Conservation (phyloP, 2,888 invertebrate genomes). For the Athalia circularis region DNA sequence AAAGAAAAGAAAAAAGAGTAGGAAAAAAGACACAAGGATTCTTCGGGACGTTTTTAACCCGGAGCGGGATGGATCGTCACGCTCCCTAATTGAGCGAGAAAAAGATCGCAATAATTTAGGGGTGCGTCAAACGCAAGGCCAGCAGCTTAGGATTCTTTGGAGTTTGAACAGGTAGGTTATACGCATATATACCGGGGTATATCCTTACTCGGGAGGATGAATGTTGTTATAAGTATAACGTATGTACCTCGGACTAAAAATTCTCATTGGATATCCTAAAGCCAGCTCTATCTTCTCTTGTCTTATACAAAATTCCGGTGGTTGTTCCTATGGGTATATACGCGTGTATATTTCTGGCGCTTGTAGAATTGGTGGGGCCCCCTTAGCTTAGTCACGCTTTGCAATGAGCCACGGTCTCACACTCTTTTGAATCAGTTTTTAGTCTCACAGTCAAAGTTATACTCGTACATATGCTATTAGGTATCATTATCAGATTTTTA, state of each 20-base stretch:
- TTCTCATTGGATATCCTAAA: too few relatives aligned
- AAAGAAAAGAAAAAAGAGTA: too few relatives aligned
- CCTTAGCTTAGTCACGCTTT: conserved; percentile 67
- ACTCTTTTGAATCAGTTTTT: conserved; percentile 32
- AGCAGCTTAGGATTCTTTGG: background rate
- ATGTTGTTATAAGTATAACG: too few relatives aligned
- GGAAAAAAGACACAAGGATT: background rate
- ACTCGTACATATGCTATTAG: conserved; percentile 61
- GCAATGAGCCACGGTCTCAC: conserved; percentile 62
- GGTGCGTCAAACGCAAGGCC: conserved; percentile 46
- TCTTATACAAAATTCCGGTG: too few relatives aligned
- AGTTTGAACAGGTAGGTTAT: too few relatives aligned
- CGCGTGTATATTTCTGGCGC: conserved; percentile 21
- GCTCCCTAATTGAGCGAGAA: conserved; percentile 65
- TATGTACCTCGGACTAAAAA: too few relatives aligned
- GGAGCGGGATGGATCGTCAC: conserved; percentile 58
- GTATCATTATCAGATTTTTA: conserved; percentile 68
- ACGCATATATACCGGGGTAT: too few relatives aligned
- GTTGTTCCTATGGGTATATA: background rate
- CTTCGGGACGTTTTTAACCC: conserved; percentile 2
- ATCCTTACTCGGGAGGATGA: too few relatives aligned
- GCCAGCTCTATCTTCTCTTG: too few relatives aligned
- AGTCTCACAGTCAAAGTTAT: conserved; percentile 20
- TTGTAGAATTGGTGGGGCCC: conserved; percentile 55
- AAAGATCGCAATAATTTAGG: conserved; percentile 60